Conservation (phyloP, 2,113 vertebrate genomes). For the Gavia stellata region DNA sequence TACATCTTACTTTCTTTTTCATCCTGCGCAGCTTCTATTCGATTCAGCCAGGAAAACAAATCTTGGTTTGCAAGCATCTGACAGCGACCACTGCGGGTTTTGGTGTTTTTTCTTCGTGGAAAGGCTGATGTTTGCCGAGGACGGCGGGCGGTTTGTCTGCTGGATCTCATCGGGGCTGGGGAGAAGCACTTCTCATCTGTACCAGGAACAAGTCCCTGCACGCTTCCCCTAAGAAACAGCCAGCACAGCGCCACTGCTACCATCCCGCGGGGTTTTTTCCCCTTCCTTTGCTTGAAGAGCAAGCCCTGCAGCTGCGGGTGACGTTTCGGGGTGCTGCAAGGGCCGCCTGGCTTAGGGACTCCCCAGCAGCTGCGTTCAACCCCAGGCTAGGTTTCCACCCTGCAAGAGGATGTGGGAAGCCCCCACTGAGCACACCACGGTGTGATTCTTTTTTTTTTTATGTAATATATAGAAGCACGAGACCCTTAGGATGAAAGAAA, state of each 20-base stretch:
- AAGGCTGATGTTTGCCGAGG: background rate
- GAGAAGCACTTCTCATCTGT: background rate
- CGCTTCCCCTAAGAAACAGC: background rate
- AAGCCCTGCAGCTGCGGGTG: background rate
- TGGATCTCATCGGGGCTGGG: background rate
- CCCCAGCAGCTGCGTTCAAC: background rate
- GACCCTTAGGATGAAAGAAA: background rate
- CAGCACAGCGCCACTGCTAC: too few species aligned
- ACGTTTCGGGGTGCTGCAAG: too few species aligned
- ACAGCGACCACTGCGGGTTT: fast-evolving
- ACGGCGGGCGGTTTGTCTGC: background rate
- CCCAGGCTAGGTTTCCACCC: background rate
- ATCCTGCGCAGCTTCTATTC: background rate
- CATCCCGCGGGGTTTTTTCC: fast-evolving
- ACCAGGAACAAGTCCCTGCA: background rate
- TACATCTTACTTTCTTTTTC: background rate
- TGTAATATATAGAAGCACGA: background rate
- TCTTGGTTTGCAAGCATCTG: background rate
- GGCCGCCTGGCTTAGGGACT: too few species aligned
- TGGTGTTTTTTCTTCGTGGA: background rate
- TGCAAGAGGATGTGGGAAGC: background rate
- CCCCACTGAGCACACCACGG: fast-evolving
- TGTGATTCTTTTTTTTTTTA: too few species aligned
- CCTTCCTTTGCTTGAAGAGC: background rate
- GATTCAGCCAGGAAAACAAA: background rate